Conservation (phyloP, 2,113 vertebrate genomes). For the Rhombomys opimus region DNA sequence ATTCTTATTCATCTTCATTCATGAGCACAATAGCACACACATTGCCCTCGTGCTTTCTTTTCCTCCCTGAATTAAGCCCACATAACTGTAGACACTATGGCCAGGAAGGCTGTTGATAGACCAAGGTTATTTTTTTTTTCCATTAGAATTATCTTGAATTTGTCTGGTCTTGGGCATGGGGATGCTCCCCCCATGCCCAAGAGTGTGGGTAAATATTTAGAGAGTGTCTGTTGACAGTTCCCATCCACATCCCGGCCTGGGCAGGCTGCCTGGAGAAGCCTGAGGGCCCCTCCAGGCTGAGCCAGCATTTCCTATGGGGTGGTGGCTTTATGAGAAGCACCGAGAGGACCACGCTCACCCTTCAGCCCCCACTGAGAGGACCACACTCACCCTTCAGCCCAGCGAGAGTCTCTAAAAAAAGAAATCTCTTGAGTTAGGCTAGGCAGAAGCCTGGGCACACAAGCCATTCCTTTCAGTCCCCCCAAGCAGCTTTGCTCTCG, state of each 20-base stretch:
- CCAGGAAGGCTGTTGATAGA: conserved; percentile 42
- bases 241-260: conserved; percentile 70
- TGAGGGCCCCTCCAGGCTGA: background rate
- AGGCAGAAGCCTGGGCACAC: conserved; percentile 17
- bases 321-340: conserved; percentile 28
- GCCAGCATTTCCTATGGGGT: conserved; percentile 61
- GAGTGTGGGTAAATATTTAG: conserved; percentile 77
- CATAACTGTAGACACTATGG: background rate
- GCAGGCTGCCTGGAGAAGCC: conserved; percentile 54
- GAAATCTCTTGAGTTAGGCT: background rate
- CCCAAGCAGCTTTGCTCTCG: conserved; percentile 21
- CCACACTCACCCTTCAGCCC: conserved; percentile 19
- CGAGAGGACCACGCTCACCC: no score
- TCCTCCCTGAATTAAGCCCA: conserved; percentile 34
- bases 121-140: conserved; percentile 56
- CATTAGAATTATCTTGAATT: conserved; percentile 68
- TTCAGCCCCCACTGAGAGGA: conserved; percentile 5
- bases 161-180: conserved; percentile 35
- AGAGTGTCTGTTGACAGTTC: conserved; percentile 76
- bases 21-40: background rate
- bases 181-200: conserved; percentile 40
- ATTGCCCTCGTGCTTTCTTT: background rate
- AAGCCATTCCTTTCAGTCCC: background rate
- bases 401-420: conserved; percentile 18
- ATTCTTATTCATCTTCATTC: conserved; percentile 41